These are phyloP conservation scores for Salpingus planirostris DNA, from an alignment of 2,888 invertebrate species.

Conservation along the genomic window DNA sequence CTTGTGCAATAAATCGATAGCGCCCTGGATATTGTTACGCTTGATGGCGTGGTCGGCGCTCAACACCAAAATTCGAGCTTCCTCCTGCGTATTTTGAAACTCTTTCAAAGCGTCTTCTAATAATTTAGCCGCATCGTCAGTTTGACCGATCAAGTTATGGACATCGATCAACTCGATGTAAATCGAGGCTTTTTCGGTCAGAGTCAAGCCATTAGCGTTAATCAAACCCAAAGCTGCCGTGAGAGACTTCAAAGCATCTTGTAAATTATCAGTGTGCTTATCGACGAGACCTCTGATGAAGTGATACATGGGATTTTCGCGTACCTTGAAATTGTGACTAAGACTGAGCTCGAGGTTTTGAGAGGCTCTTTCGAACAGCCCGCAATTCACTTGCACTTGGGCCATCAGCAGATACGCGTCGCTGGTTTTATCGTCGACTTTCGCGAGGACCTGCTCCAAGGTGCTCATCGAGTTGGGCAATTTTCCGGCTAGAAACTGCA, in stretches of 20 bases:
- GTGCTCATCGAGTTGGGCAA: constrained; percentile 59
- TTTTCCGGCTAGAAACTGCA: constrained; percentile 75
- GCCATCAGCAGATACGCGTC: constrained; percentile 82
- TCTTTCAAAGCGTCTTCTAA: constrained; percentile 68
- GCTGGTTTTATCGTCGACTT: constrained; percentile 67
- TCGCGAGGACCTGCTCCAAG: constrained; percentile 63
- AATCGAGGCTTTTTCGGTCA: constrained; percentile 74
- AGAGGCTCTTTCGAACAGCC: constrained; percentile 65
- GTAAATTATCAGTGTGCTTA: constrained; percentile 61
- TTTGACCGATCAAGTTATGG: constrained; percentile 58
- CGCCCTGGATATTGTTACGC: constrained; percentile 72
- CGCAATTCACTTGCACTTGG: constrained; percentile 68
- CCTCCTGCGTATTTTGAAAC: constrained; percentile 72
- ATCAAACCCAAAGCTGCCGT: constrained; percentile 63
- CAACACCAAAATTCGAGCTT: constrained; percentile 67
- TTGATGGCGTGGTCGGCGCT: constrained; percentile 76
- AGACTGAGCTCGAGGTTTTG: constrained; percentile 83
- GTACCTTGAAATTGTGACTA: constrained; percentile 85
- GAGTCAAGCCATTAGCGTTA: constrained; percentile 41
- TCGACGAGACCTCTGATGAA: constrained; percentile 76
- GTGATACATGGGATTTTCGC: constrained; percentile 87
- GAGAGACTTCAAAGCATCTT: constrained; percentile 67
- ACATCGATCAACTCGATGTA: constrained; percentile 80
- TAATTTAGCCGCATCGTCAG: constrained; percentile 70
- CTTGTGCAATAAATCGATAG: constrained; percentile 68